These are phyloP conservation scores for Cerastis rubricosa DNA, from an alignment of 2,888 invertebrate genomes.

Conservation along the genomic window DNA sequence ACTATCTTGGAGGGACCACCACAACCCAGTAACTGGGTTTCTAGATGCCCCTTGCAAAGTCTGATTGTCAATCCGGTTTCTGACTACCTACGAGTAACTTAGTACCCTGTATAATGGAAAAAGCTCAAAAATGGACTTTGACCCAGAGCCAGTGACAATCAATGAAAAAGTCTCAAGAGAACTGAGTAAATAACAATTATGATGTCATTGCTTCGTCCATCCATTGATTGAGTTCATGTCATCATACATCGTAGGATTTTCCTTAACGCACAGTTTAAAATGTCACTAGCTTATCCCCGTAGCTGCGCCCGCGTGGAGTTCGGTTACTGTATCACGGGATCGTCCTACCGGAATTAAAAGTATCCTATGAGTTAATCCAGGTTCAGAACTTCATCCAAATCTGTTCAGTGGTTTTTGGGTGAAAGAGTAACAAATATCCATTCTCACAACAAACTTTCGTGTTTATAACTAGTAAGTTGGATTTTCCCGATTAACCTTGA, in stretches of 20 bases:
- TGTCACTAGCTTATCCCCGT: not conserved
- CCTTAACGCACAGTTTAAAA: not conserved
- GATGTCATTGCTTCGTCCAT: constrained; percentile 4
- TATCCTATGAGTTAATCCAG: not conserved
- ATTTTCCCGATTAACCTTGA: too few relatives aligned
- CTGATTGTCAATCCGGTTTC: not conserved
- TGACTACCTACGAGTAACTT: too few relatives aligned
- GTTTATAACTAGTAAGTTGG: not conserved
- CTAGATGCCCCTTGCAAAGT: not conserved
- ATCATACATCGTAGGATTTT: not conserved
- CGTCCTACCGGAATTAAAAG: not conserved
- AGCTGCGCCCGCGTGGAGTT: not conserved
- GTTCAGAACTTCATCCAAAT: not conserved
- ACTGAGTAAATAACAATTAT: constrained; percentile 3
- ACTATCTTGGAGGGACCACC: not conserved
- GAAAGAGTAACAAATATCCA: not conserved
- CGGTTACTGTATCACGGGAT: not conserved
- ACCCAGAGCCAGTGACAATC: not conserved
- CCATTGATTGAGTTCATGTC: constrained; percentile 7
- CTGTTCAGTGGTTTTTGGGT: not conserved
- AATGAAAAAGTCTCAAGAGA: not conserved
- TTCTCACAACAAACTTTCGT: not conserved
- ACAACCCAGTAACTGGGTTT: not conserved
- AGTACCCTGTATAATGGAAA: not conserved
- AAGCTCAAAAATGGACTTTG: not conserved